Conservation (phyloP, 1,140 invertebrate genomes). For the Rhopalosiphum maidis region DNA sequence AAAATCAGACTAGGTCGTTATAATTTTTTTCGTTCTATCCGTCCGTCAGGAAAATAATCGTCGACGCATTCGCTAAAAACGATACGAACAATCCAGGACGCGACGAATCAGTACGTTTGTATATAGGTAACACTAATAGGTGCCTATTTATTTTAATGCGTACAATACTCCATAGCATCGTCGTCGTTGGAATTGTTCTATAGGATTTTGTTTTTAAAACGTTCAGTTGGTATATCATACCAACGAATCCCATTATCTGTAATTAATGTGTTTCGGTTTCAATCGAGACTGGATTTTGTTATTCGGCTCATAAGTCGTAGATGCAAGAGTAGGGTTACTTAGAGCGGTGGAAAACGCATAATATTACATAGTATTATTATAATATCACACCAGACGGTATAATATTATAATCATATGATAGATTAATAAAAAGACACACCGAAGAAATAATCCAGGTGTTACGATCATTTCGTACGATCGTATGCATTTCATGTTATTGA, state of each 20-base stretch:
- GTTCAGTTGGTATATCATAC: neutral
- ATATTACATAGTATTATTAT: neutral
- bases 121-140: neutral
- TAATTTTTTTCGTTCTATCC: neutral
- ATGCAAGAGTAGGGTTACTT: neutral
- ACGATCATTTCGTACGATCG: neutral
- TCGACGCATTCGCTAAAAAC: neutral
- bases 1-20: neutral
- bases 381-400: neutral
- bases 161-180: neutral
- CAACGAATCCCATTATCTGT: neutral
- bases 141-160: neutral
- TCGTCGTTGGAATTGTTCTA: neutral
- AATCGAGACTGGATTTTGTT: neutral
- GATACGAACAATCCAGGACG: neutral
- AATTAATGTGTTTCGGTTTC: constrained; percentile 4
- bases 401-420: constrained; percentile 7
- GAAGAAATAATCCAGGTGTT: neutral
- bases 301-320: neutral
- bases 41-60: neutral
- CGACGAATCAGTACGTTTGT: neutral
- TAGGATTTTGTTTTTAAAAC: neutral
- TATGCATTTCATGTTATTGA: neutral
- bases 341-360: neutral
- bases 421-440: neutral